phyloP scores from a whole-genome alignment of 2,113 vertebrate species.

The Nanorana parkeri region DNA sequence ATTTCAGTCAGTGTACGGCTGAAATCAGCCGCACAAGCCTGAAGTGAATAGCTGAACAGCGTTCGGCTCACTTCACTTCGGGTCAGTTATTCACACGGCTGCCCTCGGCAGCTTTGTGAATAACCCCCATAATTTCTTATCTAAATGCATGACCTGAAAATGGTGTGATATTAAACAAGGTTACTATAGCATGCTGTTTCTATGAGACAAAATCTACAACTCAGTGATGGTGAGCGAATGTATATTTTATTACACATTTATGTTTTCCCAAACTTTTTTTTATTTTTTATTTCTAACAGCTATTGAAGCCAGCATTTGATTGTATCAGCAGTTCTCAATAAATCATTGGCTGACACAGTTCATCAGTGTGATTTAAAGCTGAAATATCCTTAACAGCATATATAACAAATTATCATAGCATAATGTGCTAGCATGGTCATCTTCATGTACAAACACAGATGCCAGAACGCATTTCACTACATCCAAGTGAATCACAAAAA shows the following conservation, averaged over 20 bases:
- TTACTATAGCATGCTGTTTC: too few species aligned
- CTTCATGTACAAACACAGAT: conserved; percentile 17
- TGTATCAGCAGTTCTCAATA: conserved; percentile 2
- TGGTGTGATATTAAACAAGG: too few species aligned
- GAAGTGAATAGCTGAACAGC: too few species aligned
- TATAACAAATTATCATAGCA: conserved; percentile 26
- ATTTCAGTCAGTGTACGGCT: too few species aligned
- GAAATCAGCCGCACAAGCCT: too few species aligned
- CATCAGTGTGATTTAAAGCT: conserved; percentile 9
- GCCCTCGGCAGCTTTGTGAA: too few species aligned
- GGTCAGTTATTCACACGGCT: too few species aligned
- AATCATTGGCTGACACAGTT: conserved; percentile 3
- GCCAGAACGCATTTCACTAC: conserved; percentile 32
- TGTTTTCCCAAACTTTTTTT: too few species aligned
- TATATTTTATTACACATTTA: neutral
- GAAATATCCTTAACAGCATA: neutral
- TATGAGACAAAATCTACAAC: neutral
- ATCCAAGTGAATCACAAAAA: conserved; percentile 62
- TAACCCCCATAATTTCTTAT: too few species aligned
- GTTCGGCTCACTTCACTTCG: too few species aligned
- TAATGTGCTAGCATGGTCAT: conserved; percentile 22
- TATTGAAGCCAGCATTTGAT: conserved; percentile 10
- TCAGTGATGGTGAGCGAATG: neutral
- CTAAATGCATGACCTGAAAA: too few species aligned
- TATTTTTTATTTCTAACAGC: neutral